phyloP scores from a whole-genome alignment of 2,113 vertebrate genomes.

The Prietella phreatophila region DNA sequence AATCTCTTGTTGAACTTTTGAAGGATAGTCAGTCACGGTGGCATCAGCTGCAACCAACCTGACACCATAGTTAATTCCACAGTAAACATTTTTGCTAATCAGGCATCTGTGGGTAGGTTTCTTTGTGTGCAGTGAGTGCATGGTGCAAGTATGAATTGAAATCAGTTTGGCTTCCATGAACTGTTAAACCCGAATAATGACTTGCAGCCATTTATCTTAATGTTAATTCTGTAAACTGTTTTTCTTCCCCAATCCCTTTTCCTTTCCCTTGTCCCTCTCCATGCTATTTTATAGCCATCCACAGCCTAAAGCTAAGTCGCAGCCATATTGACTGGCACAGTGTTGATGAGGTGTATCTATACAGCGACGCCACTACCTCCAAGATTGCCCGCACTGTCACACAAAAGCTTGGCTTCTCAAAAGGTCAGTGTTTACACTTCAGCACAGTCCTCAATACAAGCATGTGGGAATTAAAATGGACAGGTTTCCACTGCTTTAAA shows the following conservation, averaged over 20 bases:
- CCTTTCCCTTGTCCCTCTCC: background rate
- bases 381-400: constrained; percentile 96
- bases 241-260: no score
- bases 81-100: background rate
- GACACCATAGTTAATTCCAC: background rate
- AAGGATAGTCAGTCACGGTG: background rate
- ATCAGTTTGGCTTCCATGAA: constrained; percentile 33
- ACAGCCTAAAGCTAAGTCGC: constrained; percentile 90
- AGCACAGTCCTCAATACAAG: background rate
- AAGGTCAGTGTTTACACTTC: constrained; percentile 76
- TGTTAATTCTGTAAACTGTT: constrained; percentile 3
- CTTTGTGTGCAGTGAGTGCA: background rate
- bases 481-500: background rate
- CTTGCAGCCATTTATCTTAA: constrained; percentile 8
- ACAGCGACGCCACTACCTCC: constrained; percentile 97
- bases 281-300: constrained; percentile 75
- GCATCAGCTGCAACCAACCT: background rate
- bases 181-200: constrained; percentile 5
- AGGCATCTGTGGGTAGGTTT: background rate
- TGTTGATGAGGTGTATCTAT: constrained; percentile 94
- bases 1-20: background rate
- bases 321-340: constrained; percentile 97
- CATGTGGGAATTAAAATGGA: background rate
- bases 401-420: constrained; percentile 95
- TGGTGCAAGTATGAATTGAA: constrained; percentile 60